Evolutionary conservation across 2,113 vertebrate species (phyloP), one percentile per base, ranked within the genome.

Genomic region (Semnopithecus entellus): DNA sequence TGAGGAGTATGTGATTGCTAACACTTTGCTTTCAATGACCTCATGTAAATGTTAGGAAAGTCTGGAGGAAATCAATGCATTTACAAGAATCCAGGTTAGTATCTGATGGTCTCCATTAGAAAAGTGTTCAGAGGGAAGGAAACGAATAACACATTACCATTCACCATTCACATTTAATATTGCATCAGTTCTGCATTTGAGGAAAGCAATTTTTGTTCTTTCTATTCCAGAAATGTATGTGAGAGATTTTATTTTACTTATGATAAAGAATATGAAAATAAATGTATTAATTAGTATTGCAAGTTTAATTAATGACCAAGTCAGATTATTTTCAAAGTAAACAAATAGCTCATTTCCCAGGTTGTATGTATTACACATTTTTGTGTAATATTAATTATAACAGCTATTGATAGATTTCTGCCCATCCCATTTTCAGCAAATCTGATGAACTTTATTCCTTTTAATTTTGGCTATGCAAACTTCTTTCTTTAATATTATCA

Each of bases 401-500:
- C 30, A 32, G 3, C 72, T 90, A 52, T 70, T 86, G 50, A 86
- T 96, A 93, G 72, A 84, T 98, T 96, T 96, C 14, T 50, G 40
- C 82, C 32, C 50, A 88, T 96, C 70, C 8, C 23, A 66, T 94
- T 97, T 97, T 97, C 23, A 92, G 38, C 23, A 82, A 96, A 83
- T 97, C 25, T 55, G 87, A 82, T 90, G 8, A 55, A 88, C 18
- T 88, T 87, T 88, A 92, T 94, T 97, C 32, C 61, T 85, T 8
- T 76, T 83, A n/a, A 90, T 97, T 32, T 97, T 94, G 80, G 70
- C 90, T 97, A 55, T 92, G 59, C 38, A 93, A 52, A 48, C 94
- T 97, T 96, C 73, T 68, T 95, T 84, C n/a, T 64, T 64, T 64
- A 64, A 1, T 96, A 92, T 98, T 96, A 93, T 72, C 88, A 85